Evolutionary conservation across 2,888 invertebrate species (phyloP).

Genomic region (Beris morrisii): DNA sequence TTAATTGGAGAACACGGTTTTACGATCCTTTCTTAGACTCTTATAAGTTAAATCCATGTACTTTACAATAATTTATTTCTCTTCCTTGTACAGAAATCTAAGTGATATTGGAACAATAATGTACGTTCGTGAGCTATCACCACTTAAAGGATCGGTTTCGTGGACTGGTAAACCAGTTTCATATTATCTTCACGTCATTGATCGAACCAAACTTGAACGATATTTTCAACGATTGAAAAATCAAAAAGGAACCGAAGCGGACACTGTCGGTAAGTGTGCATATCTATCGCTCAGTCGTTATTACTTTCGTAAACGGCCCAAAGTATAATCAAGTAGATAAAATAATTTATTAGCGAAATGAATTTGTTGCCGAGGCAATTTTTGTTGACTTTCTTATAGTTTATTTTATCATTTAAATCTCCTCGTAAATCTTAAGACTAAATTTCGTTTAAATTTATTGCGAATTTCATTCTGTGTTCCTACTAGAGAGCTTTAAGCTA

Average conservation of each 20-base stretch:
- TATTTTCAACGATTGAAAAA: slow-evolving; percentile 95
- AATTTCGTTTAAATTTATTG: too few relatives aligned
- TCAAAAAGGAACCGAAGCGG: slow-evolving; percentile 67
- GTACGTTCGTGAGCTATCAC: slow-evolving; percentile 96
- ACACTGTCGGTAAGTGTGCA: slow-evolving; percentile 46
- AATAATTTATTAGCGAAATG: too few relatives aligned
- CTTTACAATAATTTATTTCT: slow-evolving; percentile 9
- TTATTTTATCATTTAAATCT: too few relatives aligned
- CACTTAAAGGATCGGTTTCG: slow-evolving; percentile 92
- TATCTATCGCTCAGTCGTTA: slow-evolving; percentile 24
- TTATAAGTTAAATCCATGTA: too few relatives aligned
- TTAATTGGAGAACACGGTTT: too few relatives aligned
- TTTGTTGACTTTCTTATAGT: too few relatives aligned
- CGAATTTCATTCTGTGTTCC: too few relatives aligned
- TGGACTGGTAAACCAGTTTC: slow-evolving; percentile 99
- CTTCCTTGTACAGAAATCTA: slow-evolving; percentile 67
- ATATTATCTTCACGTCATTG: slow-evolving; percentile 97
- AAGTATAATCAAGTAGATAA: slow-evolving; percentile 6
- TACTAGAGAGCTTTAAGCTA: too few relatives aligned
- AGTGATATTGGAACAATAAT: slow-evolving; percentile 99
- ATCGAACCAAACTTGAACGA: slow-evolving; percentile 94
- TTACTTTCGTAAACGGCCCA: slow-evolving; percentile 20
- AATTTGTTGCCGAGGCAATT: too few relatives aligned
- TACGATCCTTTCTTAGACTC: too few relatives aligned
- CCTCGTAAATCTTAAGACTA: too few relatives aligned